Evolutionary conservation across 2,113 vertebrate genomes (phyloP), one percentile per base, ranked within the genome.

Genomic region (Xiphophorus maculatus): DNA sequence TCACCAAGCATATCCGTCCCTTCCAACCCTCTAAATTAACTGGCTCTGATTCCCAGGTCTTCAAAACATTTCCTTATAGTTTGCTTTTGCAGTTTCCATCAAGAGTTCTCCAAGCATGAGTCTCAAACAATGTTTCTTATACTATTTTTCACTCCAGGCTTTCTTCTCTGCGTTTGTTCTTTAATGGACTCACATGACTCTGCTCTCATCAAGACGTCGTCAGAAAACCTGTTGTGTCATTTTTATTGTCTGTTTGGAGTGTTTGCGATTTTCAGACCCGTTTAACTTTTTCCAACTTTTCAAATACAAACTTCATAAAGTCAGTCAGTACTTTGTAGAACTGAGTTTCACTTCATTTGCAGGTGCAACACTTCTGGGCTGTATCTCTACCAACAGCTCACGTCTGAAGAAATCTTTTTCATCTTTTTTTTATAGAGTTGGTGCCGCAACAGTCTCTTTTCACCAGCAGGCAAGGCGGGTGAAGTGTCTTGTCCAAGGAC

Each of bases 1-100:
- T 81, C 77, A 77, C 30, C 0, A 85, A 76, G 78, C 66, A 66
- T 32, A 73, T 83, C 66, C 63, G 42, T 64, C 35, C 15, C 5
- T 25, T 48, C 44, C 27, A 60, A 44, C 67, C 15, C 42, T 71
- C 65, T 29, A 4, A 42, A 42, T 42, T 1, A 42, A 15, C 40
- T 42, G 14, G 14, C 12, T 42, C 40, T 42, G 40, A 42, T 28
- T 61, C n/a, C 27, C n/a, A 12, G 25, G 11, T 61, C 60, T 27
- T 61, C 25, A 76, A 69, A 77, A 74, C 0, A 4, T 11, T 48
- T 42, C 25, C 15, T 78, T 73, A 8, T 35, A 63, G n/a, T 71
- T 71, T 44, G 12, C 27, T 61, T 58, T 74, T 51, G 71, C 33
- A 15, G 40, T 42, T 33, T 4, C 19, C 17, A 22, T 79, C 19